Evolutionary conservation across 2,113 vertebrate genomes (phyloP), one percentile per base, ranked within the genome.

Genomic region (Arizona elegans): DNA sequence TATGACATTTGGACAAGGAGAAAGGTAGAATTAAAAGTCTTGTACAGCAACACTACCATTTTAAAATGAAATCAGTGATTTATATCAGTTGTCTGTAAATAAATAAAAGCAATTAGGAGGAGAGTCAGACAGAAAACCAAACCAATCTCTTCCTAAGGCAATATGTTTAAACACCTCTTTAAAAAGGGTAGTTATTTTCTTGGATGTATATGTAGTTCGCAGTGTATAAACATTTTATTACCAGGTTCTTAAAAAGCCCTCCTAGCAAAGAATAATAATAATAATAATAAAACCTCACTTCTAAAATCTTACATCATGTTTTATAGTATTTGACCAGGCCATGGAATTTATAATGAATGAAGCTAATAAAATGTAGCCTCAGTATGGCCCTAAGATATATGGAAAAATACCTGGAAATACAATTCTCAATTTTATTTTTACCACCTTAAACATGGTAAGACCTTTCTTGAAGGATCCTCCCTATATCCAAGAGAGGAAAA

Each of bases 111-210:
- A 86, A 88, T 96, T 93, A 95, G 93, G 85, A 90, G 47, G 88
- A 95, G 93, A 95, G 95, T 92, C 81, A 94, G 90, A 86, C 65
- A 86, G 85, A 93, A 95, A 93, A 90, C 92, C 93, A 86, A 95
- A 95, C 94, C 94, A 95, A 96, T 95, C 59, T 94, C 9, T 93
- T 86, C 56, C 0, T 6, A 50, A 94, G 96, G 55, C 93, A 95
- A 62, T 89, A 38, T 50, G 88, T 92, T 95, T 93, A 86, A 91
- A 88, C 4, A 52, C 56, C 11, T 81, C 11, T 92, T 95, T 70
- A 92, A 92, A 12, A 59, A 62, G 65, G 93, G 50, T 62, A 50
- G 1, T 85, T 52, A 81, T 85, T 93, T 95, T 62, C 86, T 58
- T 94, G 33, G 29, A 86, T 13, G 3, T 0, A 4, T 75, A 23